A percentile compares a stretch with the other conserved stretches of the same genome.
These are phyloP conservation scores for Drosophila ironensis DNA, from an alignment of 1,140 invertebrate species.

Conservation along the genomic window DNA sequence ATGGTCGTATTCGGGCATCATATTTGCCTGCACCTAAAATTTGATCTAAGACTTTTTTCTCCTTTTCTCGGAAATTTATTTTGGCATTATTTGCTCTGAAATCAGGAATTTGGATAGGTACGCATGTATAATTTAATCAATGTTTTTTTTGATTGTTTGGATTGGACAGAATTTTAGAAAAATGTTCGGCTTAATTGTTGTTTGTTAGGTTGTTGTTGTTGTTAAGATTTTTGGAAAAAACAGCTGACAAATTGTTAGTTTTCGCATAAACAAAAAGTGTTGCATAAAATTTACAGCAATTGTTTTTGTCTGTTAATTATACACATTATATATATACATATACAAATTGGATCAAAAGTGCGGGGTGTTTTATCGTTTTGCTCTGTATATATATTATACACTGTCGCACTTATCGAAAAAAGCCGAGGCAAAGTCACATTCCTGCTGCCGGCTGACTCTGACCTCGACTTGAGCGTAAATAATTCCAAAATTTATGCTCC, in stretches of 20 bases:
- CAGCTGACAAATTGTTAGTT: constrained; percentile 37
- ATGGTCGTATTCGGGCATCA: constrained; percentile 95
- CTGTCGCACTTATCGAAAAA: constrained; percentile 80
- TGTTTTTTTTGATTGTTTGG: constrained; percentile 28
- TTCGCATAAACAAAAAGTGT: constrained; percentile 52
- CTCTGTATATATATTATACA: constrained; percentile 60
- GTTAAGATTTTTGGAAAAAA: too few species aligned
- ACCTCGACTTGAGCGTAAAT: constrained; percentile 77
- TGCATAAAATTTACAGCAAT: constrained; percentile 67
- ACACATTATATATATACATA: constrained; percentile 30
- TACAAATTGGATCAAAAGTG: constrained; percentile 61
- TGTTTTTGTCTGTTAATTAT: constrained; percentile 13
- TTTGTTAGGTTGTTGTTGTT: constrained; percentile 34
- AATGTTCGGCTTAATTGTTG: constrained; percentile 21
- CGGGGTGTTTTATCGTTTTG: constrained; percentile 7
- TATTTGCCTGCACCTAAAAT: constrained; percentile 94
- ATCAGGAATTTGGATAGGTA: constrained; percentile 82
- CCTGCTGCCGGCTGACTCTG: constrained; percentile 51
- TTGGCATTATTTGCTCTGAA: constrained; percentile 86
- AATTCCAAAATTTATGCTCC: constrained; percentile 82
- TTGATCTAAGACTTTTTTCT: constrained; percentile 96
- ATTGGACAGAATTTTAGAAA: constrained; percentile 18
- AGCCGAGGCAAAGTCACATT: constrained; percentile 68
- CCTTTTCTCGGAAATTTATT: constrained; percentile 95
- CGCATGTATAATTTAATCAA: constrained; percentile 78